Percentiles rank a stretch among this genome's conserved stretches.
phyloP scores from a whole-genome alignment of 2,888 invertebrate genomes.

The Physocephala rufipes region DNA sequence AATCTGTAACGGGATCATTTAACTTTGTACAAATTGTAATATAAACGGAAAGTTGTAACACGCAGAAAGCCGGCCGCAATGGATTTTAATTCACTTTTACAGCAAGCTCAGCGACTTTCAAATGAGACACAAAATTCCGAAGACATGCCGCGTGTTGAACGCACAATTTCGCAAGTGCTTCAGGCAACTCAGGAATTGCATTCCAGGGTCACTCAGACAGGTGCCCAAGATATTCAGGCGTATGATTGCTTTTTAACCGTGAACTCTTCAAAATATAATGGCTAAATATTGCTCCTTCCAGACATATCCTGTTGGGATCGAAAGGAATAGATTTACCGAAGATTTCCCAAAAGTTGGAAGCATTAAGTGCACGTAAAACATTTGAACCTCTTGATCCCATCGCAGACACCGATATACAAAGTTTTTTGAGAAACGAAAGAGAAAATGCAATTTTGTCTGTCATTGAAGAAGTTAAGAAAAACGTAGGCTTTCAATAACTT shows the following conservation, averaged over 20 bases:
- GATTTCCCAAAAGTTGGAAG: constrained; percentile 89
- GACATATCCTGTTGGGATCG: constrained; percentile 88
- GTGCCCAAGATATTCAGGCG: constrained; percentile 92
- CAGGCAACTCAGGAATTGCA: constrained; percentile 91
- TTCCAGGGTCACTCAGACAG: constrained; percentile 84
- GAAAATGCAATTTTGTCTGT: constrained; percentile 92
- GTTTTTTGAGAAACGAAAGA: constrained; percentile 90
- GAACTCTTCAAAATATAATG: neutral
- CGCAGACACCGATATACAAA: constrained; percentile 89
- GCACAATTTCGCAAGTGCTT: constrained; percentile 89
- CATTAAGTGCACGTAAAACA: constrained; percentile 84
- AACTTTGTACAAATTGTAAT: too few species aligned
- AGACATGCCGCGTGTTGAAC: constrained; percentile 85
- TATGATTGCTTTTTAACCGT: constrained; percentile 44
- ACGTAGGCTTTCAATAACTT: constrained; percentile 68
- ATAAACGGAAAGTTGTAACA: too few species aligned
- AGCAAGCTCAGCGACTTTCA: constrained; percentile 91
- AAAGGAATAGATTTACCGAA: constrained; percentile 94
- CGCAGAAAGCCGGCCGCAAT: too few species aligned
- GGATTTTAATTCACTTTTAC: constrained; percentile 87
- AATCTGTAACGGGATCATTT: too few species aligned
- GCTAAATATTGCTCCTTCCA: constrained; percentile 64
- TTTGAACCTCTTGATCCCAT: constrained; percentile 91
- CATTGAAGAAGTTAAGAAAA: constrained; percentile 88
- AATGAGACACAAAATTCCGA: constrained; percentile 87